A percentile compares a stretch with the other conserved stretches of the same genome.
Conservation (phyloP, 2,888 invertebrate genomes). For the Cephonodes hylas region DNA sequence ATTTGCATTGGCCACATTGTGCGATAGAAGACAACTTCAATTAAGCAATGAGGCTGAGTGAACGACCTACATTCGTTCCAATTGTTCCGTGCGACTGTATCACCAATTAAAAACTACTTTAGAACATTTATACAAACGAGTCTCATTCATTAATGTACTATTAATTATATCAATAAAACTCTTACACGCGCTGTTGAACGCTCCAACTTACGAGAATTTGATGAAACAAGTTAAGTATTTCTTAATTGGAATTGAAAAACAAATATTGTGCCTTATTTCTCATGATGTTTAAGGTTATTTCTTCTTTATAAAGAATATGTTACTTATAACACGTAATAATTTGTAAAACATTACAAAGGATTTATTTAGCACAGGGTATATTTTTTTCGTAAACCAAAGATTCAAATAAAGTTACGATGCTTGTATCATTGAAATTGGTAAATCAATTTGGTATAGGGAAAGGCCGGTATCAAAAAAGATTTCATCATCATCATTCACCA, state of each 20-base stretch:
- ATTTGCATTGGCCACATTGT: conserved; percentile 8
- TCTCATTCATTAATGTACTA: conserved; percentile 48
- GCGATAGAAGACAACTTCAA: conserved; percentile 25
- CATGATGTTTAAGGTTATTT: background rate
- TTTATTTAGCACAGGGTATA: no score
- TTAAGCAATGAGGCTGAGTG: conserved; percentile 36
- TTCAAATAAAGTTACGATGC: no score
- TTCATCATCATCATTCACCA: no score
- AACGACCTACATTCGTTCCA: conserved; percentile 54
- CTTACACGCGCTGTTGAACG: conserved; percentile 19
- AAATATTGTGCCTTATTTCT: background rate
- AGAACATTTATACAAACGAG: conserved; percentile 43
- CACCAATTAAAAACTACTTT: conserved; percentile 72
- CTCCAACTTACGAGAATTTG: background rate
- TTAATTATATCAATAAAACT: conserved; percentile 41
- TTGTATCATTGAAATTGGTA: no score
- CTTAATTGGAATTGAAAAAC: background rate
- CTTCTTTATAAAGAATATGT: background rate
- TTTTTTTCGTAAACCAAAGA: no score
- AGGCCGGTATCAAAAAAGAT: no score
- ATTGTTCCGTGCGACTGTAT: conserved; percentile 58
- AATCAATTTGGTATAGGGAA: no score
- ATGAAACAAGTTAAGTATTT: background rate
- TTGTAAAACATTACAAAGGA: no score
- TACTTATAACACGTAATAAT: background rate